These are phyloP conservation scores for Archocentrus centrarchus DNA, from an alignment of 2,113 vertebrate species.

Conservation along the genomic window DNA sequence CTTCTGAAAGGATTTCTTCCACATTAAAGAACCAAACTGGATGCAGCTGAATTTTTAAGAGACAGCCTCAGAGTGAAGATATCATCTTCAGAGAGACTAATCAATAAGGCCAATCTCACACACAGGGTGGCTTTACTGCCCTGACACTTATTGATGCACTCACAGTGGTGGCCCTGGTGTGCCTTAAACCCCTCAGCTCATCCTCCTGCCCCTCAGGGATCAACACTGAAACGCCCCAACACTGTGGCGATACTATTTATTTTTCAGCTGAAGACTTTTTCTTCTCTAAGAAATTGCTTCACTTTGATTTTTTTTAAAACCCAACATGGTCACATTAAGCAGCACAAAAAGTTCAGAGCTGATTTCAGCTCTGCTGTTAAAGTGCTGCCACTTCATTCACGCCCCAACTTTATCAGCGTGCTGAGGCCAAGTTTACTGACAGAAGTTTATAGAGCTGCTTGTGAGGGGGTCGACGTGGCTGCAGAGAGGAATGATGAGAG, in stretches of 20 bases:
- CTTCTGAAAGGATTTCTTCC: neutral
- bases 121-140: conserved; percentile 38
- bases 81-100: conserved; percentile 56
- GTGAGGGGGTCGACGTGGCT: neutral
- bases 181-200: conserved; percentile 29
- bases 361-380: neutral
- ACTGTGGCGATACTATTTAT: neutral
- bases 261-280: conserved; percentile 13
- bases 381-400: conserved; percentile 17
- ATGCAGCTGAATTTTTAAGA: conserved; percentile 20
- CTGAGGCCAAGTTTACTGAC: neutral
- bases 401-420: neutral
- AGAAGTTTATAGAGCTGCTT: neutral
- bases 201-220: neutral
- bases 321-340: neutral
- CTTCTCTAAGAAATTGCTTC: conserved; percentile 10
- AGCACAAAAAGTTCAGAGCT: neutral
- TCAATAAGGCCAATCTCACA: conserved; percentile 64
- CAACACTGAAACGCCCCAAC: conserved; percentile 2
- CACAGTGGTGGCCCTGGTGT: conserved; percentile 24
- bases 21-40: neutral
- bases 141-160: conserved; percentile 55
- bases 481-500: neutral
- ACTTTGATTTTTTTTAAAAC: neutral
- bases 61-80: conserved; percentile 30